These are phyloP conservation scores for Bubo blakistoni DNA, from an alignment of 2,113 vertebrate genomes.

Conservation along the genomic window DNA sequence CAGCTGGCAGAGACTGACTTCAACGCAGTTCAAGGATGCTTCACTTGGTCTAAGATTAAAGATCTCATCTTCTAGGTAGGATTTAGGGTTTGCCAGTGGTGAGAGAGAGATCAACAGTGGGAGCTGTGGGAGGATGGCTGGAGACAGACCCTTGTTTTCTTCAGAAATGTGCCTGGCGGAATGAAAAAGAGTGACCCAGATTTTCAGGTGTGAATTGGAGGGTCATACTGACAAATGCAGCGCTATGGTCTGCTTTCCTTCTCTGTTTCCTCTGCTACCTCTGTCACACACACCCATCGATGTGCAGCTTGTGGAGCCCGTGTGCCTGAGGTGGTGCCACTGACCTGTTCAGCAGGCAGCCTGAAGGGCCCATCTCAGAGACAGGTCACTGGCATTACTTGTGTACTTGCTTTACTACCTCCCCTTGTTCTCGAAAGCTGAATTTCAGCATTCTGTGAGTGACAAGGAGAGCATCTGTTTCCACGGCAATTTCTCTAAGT, in stretches of 20 bases:
- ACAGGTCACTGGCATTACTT: not conserved
- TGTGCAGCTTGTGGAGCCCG: not conserved
- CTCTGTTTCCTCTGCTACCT: not conserved
- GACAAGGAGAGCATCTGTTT: not conserved
- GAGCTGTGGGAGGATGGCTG: not conserved
- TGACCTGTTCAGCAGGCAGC: not conserved
- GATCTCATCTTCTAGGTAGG: not conserved
- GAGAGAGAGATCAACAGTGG: not conserved
- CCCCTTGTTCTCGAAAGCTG: not conserved
- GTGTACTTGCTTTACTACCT: accelerated
- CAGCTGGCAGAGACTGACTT: constrained; percentile 77
- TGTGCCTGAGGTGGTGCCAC: not conserved
- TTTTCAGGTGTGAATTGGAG: not conserved
- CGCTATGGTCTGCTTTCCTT: not conserved
- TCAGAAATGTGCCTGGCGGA: not conserved
- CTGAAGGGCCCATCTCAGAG: not conserved
- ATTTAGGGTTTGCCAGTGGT: not conserved
- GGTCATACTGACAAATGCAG: not conserved
- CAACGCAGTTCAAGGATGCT: constrained; percentile 36
- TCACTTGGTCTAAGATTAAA: not conserved
- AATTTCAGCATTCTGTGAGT: not conserved
- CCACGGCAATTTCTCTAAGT: not conserved
- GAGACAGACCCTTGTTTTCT: not conserved
- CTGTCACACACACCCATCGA: accelerated
- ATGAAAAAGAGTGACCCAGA: not conserved